Evolutionary conservation across 2,797 vertebrate species (phyloP), one percentile per base, ranked within the genome.

Genomic region (Sitta carolinensis): DNA sequence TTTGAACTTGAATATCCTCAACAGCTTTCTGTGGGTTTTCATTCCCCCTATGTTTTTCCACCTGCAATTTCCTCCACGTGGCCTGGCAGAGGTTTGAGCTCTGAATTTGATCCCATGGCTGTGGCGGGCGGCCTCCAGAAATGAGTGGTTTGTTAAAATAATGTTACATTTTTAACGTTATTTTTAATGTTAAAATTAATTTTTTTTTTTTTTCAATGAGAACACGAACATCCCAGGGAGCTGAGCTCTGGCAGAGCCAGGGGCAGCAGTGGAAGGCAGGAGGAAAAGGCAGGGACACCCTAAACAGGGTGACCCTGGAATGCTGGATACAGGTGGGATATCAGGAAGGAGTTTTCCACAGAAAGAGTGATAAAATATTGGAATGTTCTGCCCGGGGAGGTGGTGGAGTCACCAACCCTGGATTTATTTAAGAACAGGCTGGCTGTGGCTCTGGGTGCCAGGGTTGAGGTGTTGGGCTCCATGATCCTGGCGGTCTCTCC

Each of bases 41-140:
- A 16, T 67, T 11, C 23, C 19, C 50, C 34, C 17, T 18, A 0
- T 2, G 0, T 16, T 2, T 16, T 47, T 9, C 55, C 42, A 3
- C 10, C 47, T 67, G 62, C 67, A 27, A 29, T 62, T 48, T 19
- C 51, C 42, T 43, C 66, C 11, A 0, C 2, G 7, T 29, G 48
- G 27, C 40, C 38, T 73, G 77, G 51, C 16, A 58, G 45, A 54
- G 48, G 16, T 69, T 50, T 38, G 0, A 13, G 43, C 12, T 13
- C 29, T 36, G 36, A 36, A 36, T 8, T 25, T 17, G 50, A 4
- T 26, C 29, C 64, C 9, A 1, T 34, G 61, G 50, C 61, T 32
- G 36, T 40, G 57, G 32, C 48, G 26, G 48, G 13, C 0, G 10
- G 26, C 11, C 38, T 80, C 45, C 68, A 54, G 25, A 19, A 80